phyloP scores from a whole-genome alignment of 64 coral and sea anemone genomes.

The Anthopleura sola region DNA sequence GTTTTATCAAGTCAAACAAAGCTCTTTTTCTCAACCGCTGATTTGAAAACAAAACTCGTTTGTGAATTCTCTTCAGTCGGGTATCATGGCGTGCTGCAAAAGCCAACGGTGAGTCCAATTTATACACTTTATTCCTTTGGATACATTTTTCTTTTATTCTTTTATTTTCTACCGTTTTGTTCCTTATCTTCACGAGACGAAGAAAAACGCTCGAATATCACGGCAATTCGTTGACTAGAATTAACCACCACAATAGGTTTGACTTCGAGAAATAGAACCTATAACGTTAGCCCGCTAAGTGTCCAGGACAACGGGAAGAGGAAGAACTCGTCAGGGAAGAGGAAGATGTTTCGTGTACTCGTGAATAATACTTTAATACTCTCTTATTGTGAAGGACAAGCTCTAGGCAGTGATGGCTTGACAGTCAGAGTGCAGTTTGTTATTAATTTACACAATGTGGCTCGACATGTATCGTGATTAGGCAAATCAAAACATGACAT shows the following conservation, averaged over 20 bases:
- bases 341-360: neutral
- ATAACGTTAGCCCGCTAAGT: neutral
- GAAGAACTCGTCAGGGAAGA: neutral
- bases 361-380: neutral
- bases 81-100: neutral
- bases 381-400: neutral
- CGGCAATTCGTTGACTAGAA: neutral
- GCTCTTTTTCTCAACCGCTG: neutral
- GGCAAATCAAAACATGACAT: neutral
- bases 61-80: neutral
- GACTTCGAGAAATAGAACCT: neutral
- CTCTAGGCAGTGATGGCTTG: neutral
- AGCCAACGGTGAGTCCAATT: neutral
- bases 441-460: slow-evolving; percentile 3
- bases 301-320: neutral
- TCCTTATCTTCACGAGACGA: neutral
- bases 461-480: neutral
- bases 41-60: neutral
- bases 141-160: neutral
- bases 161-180: neutral
- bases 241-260: neutral
- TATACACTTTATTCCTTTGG: neutral
- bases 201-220: neutral
- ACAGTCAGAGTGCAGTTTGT: neutral
- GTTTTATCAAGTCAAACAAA: neutral